phyloP scores from a whole-genome alignment of 2,888 invertebrate genomes.

The Priocnemis perturbator region DNA sequence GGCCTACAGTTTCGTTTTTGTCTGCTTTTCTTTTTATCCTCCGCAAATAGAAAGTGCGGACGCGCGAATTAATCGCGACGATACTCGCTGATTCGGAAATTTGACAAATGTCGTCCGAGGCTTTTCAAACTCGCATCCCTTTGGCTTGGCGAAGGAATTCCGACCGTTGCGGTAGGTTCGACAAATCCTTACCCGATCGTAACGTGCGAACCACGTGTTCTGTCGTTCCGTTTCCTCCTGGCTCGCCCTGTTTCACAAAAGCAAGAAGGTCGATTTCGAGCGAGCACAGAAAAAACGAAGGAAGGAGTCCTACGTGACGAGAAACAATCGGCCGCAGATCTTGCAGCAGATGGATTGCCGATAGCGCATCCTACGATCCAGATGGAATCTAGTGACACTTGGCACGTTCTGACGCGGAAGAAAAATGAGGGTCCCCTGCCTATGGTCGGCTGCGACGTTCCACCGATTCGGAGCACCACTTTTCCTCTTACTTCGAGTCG shows the following conservation, averaged over 20 bases:
- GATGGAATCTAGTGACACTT: conserved; percentile 51
- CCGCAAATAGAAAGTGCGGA: too few species aligned
- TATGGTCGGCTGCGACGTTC: neutral
- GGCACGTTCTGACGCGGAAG: conserved; percentile 42
- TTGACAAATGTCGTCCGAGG: too few species aligned
- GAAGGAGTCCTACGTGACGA: conserved; percentile 47
- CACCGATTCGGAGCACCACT: neutral
- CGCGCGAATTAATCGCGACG: too few species aligned
- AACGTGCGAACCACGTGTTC: conserved; percentile 38
- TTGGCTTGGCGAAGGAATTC: too few species aligned
- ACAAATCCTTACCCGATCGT: conserved; percentile 17
- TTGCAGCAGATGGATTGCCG: conserved; percentile 49
- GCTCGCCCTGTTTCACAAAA: neutral
- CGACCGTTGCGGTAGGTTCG: neutral
- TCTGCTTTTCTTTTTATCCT: too few species aligned
- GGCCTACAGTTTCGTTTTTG: too few species aligned
- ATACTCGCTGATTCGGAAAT: too few species aligned
- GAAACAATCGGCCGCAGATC: conserved; percentile 49
- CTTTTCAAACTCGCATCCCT: too few species aligned
- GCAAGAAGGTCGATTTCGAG: conserved; percentile 17
- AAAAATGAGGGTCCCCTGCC: conserved; percentile 9
- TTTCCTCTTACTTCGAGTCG: neutral
- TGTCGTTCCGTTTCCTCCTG: neutral
- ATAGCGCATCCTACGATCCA: conserved; percentile 34
- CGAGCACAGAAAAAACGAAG: conserved; percentile 19